Conservation (phyloP, 2,888 invertebrate species). For the Rhyacophila evoluta region DNA sequence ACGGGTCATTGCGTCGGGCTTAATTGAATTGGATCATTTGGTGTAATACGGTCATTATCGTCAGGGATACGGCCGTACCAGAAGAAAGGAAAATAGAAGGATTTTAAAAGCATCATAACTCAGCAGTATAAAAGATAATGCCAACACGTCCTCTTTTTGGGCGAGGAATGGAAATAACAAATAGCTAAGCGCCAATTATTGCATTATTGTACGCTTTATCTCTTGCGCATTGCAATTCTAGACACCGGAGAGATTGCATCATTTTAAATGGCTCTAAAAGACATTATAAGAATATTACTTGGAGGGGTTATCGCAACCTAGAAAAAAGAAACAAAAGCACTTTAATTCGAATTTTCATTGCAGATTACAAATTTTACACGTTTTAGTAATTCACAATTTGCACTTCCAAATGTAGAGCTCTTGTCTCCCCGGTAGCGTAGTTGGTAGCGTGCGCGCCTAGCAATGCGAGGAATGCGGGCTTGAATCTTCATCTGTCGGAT, state of each 20-base stretch:
- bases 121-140: conserved; percentile 5
- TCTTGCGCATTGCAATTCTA: conserved; percentile 2
- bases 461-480: too few species aligned
- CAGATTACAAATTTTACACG: too few species aligned
- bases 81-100: not conserved
- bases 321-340: not conserved
- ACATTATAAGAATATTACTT: not conserved
- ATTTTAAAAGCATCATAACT: conserved; percentile 24
- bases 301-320: not conserved
- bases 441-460: too few species aligned
- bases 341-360: too few species aligned
- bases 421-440: too few species aligned
- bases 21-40: too few species aligned
- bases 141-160: conserved; percentile 1
- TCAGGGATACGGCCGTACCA: not conserved
- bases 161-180: not conserved
- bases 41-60: not conserved
- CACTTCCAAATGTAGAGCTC: too few species aligned
- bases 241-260: not conserved
- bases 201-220: conserved; percentile 13
- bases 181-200: not conserved
- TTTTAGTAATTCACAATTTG: too few species aligned
- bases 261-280: not conserved
- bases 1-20: not conserved
- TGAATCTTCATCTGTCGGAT: too few species aligned